Evolutionary conservation across 2,888 invertebrate genomes (phyloP), one percentile per base, ranked within the genome.

Genomic region (Epiblema foenella): DNA sequence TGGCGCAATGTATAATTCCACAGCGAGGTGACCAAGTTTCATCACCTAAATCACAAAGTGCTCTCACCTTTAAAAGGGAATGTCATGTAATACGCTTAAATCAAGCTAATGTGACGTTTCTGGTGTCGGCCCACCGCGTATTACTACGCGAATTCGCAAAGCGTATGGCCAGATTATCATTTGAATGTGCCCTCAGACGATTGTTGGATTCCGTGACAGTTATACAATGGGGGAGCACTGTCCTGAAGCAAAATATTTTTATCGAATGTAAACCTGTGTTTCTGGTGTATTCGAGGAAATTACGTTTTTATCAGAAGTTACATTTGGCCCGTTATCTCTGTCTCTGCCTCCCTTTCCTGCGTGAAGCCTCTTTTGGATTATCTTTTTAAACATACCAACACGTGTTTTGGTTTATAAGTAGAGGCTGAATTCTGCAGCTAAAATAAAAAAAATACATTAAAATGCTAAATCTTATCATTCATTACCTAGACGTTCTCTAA

Each of bases 151-250:
- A 82, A 83, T 89, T 89, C 87, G 86, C 87, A 85, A 86, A 87
- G 85, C 90, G 89, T 91, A 89, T 89, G 89, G 85, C 83, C 83
- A 88, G 91, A 92, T 92, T 92, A 91, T 93, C 89, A 91, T 91
- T 90, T 91, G 90, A 91, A 92, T 91, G 87, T 90, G 85, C 89
- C 89, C 89, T 89, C 85, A 89, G 90, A 90, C 90, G 89, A 89
- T 89, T 89, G 91, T 89, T 83, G 86, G 88, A 88, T 88, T 86
- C 83, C 85, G 86, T 90, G 90, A 89, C 90, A 89, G 84, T 85
- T 80, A 83, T 84, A 90, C 89, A 90, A 90, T 89, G 89, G 86
- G 76, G 78, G 83, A 82, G 83, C 79, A 81, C 82, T 83, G 81
- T 83, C 86, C 85, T 73, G 79, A 77, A 83, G 85, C 84, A 80